Conservation (phyloP, 2,797 vertebrate genomes). For the Acomys russatus region DNA sequence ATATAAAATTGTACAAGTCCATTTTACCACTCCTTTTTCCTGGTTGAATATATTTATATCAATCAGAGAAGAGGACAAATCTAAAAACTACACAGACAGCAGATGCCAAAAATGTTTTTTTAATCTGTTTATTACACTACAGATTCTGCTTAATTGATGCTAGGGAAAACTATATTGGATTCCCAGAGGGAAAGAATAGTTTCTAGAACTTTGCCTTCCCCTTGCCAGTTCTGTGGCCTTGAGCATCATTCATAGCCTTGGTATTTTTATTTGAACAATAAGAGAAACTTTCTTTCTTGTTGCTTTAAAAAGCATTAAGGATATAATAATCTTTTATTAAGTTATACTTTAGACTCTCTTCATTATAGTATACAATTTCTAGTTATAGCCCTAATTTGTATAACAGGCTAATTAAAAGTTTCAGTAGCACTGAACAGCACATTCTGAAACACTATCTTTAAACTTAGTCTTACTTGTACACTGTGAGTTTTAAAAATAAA, state of each 20-base stretch:
- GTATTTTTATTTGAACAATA: neutral
- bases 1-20: conserved; percentile 51
- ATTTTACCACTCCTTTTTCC: neutral
- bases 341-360: neutral
- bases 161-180: neutral
- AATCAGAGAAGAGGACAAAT: neutral
- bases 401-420: conserved; percentile 12
- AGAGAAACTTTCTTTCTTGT: neutral
- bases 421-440: neutral
- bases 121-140: neutral
- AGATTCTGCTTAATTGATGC: neutral
- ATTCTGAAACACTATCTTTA: conserved; percentile 21
- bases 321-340: conserved; percentile 7
- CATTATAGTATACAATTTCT: conserved; percentile 12
- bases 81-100: neutral
- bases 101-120: neutral
- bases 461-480: conserved; percentile 25
- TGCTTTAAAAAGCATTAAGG: neutral
- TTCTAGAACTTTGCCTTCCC: neutral
- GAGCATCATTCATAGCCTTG: neutral
- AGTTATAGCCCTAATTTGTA: neutral
- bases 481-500: conserved; percentile 44
- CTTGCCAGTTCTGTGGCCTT: neutral
- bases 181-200: neutral
- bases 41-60: neutral